Conservation (phyloP, 2,888 invertebrate genomes). For the Dryadula phaetusa region DNA sequence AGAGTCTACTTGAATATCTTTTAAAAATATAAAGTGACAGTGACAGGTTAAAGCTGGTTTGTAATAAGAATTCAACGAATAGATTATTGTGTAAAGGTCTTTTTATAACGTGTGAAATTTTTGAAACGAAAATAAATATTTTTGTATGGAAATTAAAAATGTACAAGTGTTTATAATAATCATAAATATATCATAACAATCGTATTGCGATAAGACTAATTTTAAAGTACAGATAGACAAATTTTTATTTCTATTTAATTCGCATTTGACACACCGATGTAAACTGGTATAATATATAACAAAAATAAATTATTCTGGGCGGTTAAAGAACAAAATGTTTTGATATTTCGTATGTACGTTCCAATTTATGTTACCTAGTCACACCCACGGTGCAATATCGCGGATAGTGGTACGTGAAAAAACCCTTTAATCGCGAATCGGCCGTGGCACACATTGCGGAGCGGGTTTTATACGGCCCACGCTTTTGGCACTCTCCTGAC, state of each 20-base stretch:
- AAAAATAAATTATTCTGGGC: not conserved
- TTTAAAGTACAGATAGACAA: not conserved
- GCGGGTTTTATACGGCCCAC: constrained; percentile 65
- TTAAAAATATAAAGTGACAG: constrained; percentile 2
- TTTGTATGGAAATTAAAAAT: not conserved
- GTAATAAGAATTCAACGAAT: not conserved
- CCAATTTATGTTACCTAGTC: constrained; percentile 48
- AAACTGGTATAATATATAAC: not conserved
- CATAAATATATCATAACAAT: not conserved
- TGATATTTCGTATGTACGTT: constrained; percentile 28
- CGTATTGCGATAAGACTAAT: not conserved
- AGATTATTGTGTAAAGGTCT: not conserved
- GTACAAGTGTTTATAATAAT: not conserved
- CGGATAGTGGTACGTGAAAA: constrained; percentile 59
- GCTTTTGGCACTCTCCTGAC: constrained; percentile 67
- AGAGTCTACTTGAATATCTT: not conserved
- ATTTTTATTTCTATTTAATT: constrained; percentile 11
- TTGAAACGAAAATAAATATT: not conserved
- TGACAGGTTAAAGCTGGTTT: constrained; percentile 7
- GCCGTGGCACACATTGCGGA: constrained; percentile 69
- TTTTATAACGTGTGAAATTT: not conserved
- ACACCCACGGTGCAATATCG: constrained; percentile 58
- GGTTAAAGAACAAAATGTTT: not conserved
- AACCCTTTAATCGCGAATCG: constrained; percentile 60
- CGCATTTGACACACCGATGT: not conserved